phyloP scores from a whole-genome alignment of 2,797 vertebrate species.

The Corythornis leucogaster region DNA sequence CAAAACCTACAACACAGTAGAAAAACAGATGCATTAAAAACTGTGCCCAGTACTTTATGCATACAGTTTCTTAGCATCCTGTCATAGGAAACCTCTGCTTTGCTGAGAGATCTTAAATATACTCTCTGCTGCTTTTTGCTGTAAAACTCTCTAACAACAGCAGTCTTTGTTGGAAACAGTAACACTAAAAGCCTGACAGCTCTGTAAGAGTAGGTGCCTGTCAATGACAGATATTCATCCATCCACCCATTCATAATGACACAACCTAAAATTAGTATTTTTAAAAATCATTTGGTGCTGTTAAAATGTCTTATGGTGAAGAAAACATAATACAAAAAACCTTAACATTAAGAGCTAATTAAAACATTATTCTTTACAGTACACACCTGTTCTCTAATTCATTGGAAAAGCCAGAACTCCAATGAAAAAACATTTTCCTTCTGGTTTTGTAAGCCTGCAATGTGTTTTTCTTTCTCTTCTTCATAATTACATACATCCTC shows the following conservation, averaged over 20 bases:
- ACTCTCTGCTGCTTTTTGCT: background rate
- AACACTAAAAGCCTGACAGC: conserved; percentile 25
- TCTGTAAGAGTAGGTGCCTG: conserved; percentile 42
- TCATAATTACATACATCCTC: background rate
- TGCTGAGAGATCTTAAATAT: background rate
- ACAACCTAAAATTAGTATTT: conserved; percentile 36
- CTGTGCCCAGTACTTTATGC: background rate
- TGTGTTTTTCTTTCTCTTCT: background rate
- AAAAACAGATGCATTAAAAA: background rate
- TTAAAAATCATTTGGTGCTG: background rate
- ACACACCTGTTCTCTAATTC: background rate
- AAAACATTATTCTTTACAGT: background rate
- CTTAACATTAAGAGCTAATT: background rate
- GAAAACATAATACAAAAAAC: background rate
- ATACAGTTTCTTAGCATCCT: background rate
- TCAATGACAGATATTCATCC: conserved; percentile 50
- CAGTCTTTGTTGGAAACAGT: conserved; percentile 14
- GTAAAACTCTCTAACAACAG: background rate
- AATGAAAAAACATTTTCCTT: background rate
- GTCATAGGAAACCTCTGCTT: background rate
- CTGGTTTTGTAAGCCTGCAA: background rate
- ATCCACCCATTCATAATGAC: conserved; percentile 19
- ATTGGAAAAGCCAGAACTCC: background rate
- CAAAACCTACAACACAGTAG: background rate
- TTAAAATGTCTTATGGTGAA: background rate